Evolutionary conservation across 1,140 invertebrate species (phyloP).

Genomic region (Aphaenogaster ashmeadi): DNA sequence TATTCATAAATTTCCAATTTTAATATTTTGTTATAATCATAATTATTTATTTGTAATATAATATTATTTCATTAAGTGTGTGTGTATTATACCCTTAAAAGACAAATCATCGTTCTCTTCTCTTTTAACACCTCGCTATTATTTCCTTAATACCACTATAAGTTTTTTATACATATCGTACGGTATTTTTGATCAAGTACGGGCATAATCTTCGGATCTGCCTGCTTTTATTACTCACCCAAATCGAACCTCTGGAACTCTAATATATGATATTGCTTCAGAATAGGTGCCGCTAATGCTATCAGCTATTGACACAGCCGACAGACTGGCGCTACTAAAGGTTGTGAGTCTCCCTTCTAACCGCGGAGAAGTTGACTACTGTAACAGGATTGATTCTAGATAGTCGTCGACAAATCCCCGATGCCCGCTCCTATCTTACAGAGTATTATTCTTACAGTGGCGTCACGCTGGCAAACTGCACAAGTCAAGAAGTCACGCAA

Average conservation of each 20-base stretch:
- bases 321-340: conserved; percentile 70
- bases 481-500: not conserved
- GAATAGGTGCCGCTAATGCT: conserved; percentile 76
- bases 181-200: conserved; percentile 26
- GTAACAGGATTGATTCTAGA: conserved; percentile 82
- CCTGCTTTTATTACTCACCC: conserved; percentile 32
- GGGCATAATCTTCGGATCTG: conserved; percentile 35
- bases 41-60: conserved; percentile 15
- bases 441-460: conserved; percentile 74
- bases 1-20: not conserved
- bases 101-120: not conserved
- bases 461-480: conserved; percentile 32
- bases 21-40: conserved; percentile 3
- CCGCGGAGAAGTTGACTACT: conserved; percentile 68
- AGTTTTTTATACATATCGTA: conserved; percentile 7
- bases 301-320: conserved; percentile 80
- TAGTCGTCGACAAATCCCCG: conserved; percentile 80
- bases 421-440: conserved; percentile 65
- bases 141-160: conserved; percentile 15
- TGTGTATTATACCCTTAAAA: not conserved
- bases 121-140: not conserved
- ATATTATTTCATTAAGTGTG: not conserved
- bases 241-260: conserved; percentile 50
- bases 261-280: conserved; percentile 69
- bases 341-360: conserved; percentile 63